These are phyloP conservation scores for Dinomys branickii DNA, from an alignment of 2,113 vertebrate species.

Conservation along the genomic window DNA sequence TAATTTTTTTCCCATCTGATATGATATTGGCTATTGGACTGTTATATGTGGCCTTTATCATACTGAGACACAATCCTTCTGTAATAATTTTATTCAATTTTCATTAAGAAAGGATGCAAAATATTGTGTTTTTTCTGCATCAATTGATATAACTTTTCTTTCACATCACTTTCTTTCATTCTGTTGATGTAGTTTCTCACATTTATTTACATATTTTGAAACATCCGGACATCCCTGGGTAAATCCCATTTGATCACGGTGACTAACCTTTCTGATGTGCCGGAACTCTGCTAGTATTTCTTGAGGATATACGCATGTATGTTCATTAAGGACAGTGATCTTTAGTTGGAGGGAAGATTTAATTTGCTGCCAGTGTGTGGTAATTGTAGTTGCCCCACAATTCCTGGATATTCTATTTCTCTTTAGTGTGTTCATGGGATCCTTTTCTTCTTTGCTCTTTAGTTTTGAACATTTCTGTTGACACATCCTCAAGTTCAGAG, in stretches of 20 bases:
- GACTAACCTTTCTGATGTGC: not conserved
- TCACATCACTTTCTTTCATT: not conserved
- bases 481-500: not conserved
- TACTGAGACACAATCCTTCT: not conserved
- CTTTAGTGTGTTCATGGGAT: not conserved
- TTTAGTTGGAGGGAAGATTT: not conserved
- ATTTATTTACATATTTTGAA: not conserved
- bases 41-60: not conserved
- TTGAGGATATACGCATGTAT: not conserved
- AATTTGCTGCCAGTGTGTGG: not conserved
- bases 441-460: not conserved
- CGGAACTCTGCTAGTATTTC: not conserved
- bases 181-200: not conserved
- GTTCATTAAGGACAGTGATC: not conserved
- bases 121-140: not conserved
- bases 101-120: not conserved
- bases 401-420: not conserved
- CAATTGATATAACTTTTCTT: not conserved
- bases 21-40: not conserved
- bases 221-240: not conserved
- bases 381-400: not conserved
- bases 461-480: not conserved
- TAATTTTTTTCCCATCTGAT: not conserved
- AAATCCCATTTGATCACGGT: not conserved
- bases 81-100: not conserved